Percentiles rank a stretch among this genome's conserved stretches.
Evolutionary conservation across 2,888 invertebrate genomes (phyloP).

Genomic region (Ptychoptera albimana): DNA sequence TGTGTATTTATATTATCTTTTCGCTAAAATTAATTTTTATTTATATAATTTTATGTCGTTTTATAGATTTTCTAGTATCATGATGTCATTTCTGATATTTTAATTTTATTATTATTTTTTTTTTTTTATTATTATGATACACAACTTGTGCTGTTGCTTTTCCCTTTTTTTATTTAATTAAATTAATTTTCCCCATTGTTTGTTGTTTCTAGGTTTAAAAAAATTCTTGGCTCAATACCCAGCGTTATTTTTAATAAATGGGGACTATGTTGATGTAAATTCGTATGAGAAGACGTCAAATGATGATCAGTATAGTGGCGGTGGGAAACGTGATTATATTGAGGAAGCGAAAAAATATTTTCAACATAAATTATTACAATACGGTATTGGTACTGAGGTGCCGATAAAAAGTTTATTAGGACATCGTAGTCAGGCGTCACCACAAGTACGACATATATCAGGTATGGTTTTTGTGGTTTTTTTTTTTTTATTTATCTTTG

Average conservation of each 20-base stretch:
- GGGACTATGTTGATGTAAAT: constrained; percentile 77
- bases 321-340: constrained; percentile 73
- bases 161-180: constrained; percentile 1
- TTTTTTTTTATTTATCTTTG: not conserved
- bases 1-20: no score
- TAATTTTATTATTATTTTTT: no score
- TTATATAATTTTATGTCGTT: no score
- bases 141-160: not conserved
- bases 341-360: constrained; percentile 97
- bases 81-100: no score
- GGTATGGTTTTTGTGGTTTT: constrained; percentile 26
- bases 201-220: constrained; percentile 50
- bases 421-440: constrained; percentile 90
- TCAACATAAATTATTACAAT: constrained; percentile 84
- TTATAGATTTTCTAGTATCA: no score
- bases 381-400: constrained; percentile 90
- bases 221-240: constrained; percentile 96
- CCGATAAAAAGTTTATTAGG: constrained; percentile 93
- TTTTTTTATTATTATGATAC: not conserved
- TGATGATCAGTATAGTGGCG: constrained; percentile 35
- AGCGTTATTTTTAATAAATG: constrained; percentile 86
- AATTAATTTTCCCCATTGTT: not conserved
- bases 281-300: constrained; percentile 54
- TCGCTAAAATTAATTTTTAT: no score
- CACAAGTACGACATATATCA: constrained; percentile 92